Conservation (phyloP, 2,888 invertebrate genomes). For the Scaptomyza tumidula region DNA sequence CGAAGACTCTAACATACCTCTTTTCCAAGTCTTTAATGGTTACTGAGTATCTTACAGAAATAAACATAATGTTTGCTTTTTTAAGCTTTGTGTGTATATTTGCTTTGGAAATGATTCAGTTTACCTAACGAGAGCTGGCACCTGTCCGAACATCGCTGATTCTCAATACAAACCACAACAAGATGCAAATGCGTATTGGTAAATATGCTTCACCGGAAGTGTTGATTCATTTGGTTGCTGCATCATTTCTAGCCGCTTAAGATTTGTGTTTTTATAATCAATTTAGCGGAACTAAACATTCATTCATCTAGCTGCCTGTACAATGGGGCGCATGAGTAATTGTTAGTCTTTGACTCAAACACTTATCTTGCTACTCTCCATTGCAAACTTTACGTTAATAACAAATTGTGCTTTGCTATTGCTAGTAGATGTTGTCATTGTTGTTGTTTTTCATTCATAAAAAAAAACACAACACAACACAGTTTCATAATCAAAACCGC, state of each 20-base stretch:
- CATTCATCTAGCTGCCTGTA: slow-evolving; percentile 1
- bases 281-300: slow-evolving; percentile 50
- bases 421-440: slow-evolving; percentile 9
- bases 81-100: slow-evolving; percentile 27
- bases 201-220: slow-evolving; percentile 39
- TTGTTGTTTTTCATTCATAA: slow-evolving; percentile 64
- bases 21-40: not conserved
- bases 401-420: slow-evolving; percentile 19
- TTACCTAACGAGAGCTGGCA: slow-evolving; percentile 38
- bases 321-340: slow-evolving; percentile 66
- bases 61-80: slow-evolving; percentile 43
- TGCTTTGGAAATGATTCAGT: slow-evolving; percentile 46
- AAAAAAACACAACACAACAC: slow-evolving; percentile 33
- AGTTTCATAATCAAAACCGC: slow-evolving; percentile 64
- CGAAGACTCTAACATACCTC: not conserved
- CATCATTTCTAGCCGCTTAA: slow-evolving; percentile 5
- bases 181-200: slow-evolving; percentile 19
- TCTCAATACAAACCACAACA: slow-evolving; percentile 23
- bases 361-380: slow-evolving; percentile 37
- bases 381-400: slow-evolving; percentile 53
- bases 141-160: slow-evolving; percentile 32
- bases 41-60: slow-evolving; percentile 11
- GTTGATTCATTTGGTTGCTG: slow-evolving; percentile 46
- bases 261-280: slow-evolving; percentile 49
- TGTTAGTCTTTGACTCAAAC: slow-evolving; percentile 28